Percentiles rank a stretch among this genome's conserved stretches.
Evolutionary conservation across 2,113 vertebrate species (phyloP).

Genomic region (Macrotis lagotis): DNA sequence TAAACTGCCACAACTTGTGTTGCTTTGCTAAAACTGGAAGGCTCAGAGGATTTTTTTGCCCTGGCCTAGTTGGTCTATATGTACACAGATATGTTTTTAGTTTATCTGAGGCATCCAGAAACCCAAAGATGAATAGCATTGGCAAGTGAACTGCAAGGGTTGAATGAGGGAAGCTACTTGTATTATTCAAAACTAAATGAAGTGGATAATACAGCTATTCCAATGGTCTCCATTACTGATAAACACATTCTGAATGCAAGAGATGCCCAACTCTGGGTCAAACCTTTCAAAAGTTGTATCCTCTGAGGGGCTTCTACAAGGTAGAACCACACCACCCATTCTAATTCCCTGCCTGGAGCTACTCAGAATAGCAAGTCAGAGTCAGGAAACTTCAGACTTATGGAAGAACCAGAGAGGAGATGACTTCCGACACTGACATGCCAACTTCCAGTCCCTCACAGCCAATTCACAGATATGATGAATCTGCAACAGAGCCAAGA

Average conservation of each 20-base stretch:
- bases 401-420: neutral
- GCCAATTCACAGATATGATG: neutral
- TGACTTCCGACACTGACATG: neutral
- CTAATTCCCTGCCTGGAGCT: neutral
- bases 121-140: neutral
- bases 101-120: neutral
- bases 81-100: fast-evolving
- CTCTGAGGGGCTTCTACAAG: neutral
- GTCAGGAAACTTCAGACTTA: neutral
- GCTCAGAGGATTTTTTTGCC: neutral
- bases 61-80: fast-evolving
- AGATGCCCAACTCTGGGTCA: too few species aligned
- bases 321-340: neutral
- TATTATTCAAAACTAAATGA: neutral
- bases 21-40: slow-evolving; percentile 6
- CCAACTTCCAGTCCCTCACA: neutral
- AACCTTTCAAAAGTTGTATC: neutral
- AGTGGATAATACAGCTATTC: neutral
- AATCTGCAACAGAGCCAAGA: neutral
- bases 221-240: neutral
- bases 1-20: neutral
- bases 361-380: neutral
- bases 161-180: fast-evolving
- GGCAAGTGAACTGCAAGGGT: fast-evolving
- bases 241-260: neutral